phyloP scores from a whole-genome alignment of 2,113 vertebrate species.

The Clarias magur region DNA sequence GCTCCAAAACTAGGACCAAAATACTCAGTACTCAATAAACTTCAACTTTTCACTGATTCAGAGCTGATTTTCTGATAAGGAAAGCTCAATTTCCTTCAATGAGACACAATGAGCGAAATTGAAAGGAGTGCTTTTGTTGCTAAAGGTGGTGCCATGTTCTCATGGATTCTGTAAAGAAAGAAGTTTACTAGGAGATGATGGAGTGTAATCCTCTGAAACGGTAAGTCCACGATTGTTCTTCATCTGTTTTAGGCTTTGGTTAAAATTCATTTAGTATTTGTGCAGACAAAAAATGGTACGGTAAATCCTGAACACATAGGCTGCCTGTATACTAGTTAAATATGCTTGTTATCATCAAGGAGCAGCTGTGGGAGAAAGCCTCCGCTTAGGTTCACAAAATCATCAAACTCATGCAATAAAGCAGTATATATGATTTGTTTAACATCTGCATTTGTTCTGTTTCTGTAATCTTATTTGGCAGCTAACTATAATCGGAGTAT shows the following conservation, averaged over 20 bases:
- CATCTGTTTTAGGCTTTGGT: background rate
- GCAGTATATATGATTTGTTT: background rate
- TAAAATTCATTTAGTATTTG: background rate
- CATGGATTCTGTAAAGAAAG: slow-evolving; percentile 26
- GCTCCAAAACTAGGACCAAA: slow-evolving; percentile 1
- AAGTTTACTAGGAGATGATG: slow-evolving; percentile 1
- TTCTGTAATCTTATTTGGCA: background rate
- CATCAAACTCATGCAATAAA: background rate
- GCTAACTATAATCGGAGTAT: slow-evolving; percentile 2
- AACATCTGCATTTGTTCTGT: slow-evolving; percentile 7
- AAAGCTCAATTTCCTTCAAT: slow-evolving; percentile 9
- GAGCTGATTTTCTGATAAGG: slow-evolving; percentile 10
- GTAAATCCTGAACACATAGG: background rate
- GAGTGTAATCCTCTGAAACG: background rate
- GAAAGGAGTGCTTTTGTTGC: slow-evolving; percentile 2
- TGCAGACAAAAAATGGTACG: background rate
- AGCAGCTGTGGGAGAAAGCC: background rate
- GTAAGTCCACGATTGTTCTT: slow-evolving; percentile 27
- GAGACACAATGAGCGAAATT: background rate
- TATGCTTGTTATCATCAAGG: background rate
- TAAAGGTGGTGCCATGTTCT: slow-evolving; percentile 9
- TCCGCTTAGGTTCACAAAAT: background rate
- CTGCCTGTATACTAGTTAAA: background rate
- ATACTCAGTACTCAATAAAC: background rate
- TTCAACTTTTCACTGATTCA: background rate